These are phyloP conservation scores for Condylura cristata DNA, from an alignment of 2,113 vertebrate genomes.

Conservation along the genomic window DNA sequence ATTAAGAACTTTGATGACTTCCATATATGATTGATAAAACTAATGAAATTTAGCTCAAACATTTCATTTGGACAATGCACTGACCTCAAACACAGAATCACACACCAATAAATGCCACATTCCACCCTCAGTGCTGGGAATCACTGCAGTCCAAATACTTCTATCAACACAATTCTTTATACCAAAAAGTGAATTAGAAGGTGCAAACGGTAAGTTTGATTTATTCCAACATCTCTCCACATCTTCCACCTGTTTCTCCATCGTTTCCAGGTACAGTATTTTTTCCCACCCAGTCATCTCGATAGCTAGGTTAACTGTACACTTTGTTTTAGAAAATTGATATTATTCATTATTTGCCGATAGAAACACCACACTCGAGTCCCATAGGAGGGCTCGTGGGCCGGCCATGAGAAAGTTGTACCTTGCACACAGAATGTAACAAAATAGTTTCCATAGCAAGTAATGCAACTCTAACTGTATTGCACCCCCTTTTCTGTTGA, in stretches of 20 bases:
- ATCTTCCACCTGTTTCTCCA: not conserved
- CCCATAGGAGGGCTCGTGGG: not conserved
- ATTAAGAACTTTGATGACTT: conserved; percentile 7
- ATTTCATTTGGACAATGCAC: not conserved
- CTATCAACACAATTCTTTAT: not conserved
- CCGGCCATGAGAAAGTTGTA: not conserved
- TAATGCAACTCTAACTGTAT: not conserved
- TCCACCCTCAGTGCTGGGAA: not conserved
- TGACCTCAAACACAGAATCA: not conserved
- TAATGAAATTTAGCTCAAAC: not conserved
- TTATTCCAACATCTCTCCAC: not conserved
- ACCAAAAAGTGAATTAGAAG: not conserved
- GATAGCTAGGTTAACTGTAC: not conserved
- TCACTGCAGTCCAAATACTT: not conserved
- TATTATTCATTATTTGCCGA: not conserved
- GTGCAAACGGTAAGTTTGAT: not conserved
- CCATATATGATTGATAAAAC: not conserved
- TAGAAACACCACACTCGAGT: not conserved
- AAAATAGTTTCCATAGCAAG: conserved; percentile 28
- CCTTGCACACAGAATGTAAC: conserved; percentile 1
- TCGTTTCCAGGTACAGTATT: not conserved
- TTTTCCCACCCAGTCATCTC: not conserved
- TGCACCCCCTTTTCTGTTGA: conserved; percentile 32
- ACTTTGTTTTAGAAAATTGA: not conserved
- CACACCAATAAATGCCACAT: not conserved